Evolutionary conservation across 2,888 invertebrate genomes (phyloP).

Genomic region (Andrena haemorrhoa): DNA sequence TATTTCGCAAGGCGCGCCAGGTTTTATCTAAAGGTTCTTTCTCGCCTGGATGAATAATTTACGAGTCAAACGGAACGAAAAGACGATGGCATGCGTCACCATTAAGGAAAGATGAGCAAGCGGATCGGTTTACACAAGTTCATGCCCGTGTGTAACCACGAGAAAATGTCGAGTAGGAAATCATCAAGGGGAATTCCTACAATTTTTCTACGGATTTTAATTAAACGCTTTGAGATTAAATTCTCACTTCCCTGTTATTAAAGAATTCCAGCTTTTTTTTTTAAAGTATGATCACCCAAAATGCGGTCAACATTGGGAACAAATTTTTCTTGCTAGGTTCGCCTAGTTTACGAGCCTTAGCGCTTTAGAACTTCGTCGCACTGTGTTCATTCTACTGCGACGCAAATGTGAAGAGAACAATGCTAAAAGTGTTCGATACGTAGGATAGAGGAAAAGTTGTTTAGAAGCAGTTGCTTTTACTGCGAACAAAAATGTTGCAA

Average conservation of each 20-base stretch:
- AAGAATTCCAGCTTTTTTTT: too few species aligned
- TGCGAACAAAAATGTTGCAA: conserved; percentile 24
- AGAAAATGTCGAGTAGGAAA: conserved; percentile 51
- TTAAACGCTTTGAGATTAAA: neutral
- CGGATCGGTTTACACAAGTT: conserved; percentile 54
- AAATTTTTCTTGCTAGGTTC: too few species aligned
- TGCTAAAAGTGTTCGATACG: neutral
- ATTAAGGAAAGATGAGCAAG: conserved; percentile 60
- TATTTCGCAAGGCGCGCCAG: neutral
- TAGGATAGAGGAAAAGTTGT: neutral
- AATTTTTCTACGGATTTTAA: too few species aligned
- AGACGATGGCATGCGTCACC: conserved; percentile 55
- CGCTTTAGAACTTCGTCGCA: neutral
- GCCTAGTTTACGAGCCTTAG: too few species aligned
- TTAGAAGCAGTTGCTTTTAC: neutral
- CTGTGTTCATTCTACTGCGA: too few species aligned
- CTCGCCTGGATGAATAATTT: conserved; percentile 47
- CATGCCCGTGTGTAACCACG: conserved; percentile 52
- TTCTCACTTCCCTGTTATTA: neutral
- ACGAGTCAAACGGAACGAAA: conserved; percentile 48
- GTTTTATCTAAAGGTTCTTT: conserved; percentile 12
- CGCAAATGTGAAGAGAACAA: too few species aligned
- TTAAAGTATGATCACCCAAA: too few species aligned
- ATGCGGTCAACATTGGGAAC: too few species aligned
- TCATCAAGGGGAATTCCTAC: neutral